Evolutionary conservation across 2,888 invertebrate genomes (phyloP), one percentile per base, ranked within the genome.

Genomic region (Chloroclysta siterata): DNA sequence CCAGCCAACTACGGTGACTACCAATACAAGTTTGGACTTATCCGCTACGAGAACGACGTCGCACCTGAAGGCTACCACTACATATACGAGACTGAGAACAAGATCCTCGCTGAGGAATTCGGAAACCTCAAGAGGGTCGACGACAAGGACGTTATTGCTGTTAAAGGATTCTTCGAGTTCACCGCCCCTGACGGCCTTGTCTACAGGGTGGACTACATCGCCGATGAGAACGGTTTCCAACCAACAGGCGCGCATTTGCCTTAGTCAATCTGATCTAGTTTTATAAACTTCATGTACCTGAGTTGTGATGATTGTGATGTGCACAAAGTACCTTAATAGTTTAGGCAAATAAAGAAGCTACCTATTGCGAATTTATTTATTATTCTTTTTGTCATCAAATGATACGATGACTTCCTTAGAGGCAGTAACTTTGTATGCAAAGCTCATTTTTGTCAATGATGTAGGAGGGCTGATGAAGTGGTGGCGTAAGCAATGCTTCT

Each of bases 51-150:
- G 47, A 79, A 73, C 13, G 88, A 92, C 0, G 70, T 87, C 10
- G 36, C 57, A 0, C 79, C 85, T 17, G 91, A 92, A 1, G 90
- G 92, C 28, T 93, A 93, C 79, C 92, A 90, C 74, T 93, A 89
- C 75, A 80, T 90, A 14, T 93, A 91, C 65, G 91, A 93, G 73
- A 93, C 93, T n/a, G 89, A 91, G 67, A 93, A 93, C 81, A 92
- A 87, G 65, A 93, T 93, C 68, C 85, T 89, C 14, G 90, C 90
- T 7, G 93, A 92, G 67, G 93, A 93, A 76, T 79, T 85, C 22
- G 93, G 93, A 39, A 82, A 82, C 44, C 52, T 93, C 0, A 91
- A 91, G 68, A 76, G 82, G 62, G 73, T 88, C n/a, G 82, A 83
- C 71, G 83, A 66, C 48, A 87, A 89, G 52, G 74, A 66, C 0